phyloP scores from a whole-genome alignment of 2,113 vertebrate species.

The Dryoscopus gambensis region DNA sequence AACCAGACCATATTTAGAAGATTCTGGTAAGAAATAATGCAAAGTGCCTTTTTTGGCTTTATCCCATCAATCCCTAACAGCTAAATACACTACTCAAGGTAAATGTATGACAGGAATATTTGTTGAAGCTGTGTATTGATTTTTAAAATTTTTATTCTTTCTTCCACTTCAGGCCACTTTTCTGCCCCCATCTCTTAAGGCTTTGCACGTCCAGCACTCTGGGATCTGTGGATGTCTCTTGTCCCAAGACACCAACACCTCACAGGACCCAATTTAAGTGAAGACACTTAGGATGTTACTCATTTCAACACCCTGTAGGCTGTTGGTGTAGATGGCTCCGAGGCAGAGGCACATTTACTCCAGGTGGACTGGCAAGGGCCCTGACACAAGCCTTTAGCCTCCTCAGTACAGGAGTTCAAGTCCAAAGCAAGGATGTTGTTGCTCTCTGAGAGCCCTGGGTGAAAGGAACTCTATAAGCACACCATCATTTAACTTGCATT shows the following conservation, averaged over 20 bases:
- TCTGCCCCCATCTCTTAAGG: background rate
- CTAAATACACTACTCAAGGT: background rate
- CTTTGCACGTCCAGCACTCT: rapidly evolving
- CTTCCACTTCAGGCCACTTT: background rate
- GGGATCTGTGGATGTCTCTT: background rate
- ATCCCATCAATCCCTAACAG: background rate
- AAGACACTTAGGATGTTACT: background rate
- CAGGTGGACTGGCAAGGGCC: background rate
- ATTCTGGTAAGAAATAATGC: background rate
- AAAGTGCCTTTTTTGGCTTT: background rate
- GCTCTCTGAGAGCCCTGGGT: background rate
- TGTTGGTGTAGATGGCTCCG: background rate
- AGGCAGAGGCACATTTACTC: background rate
- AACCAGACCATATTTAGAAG: background rate
- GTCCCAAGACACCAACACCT: background rate
- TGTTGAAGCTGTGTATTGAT: background rate
- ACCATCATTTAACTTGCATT: background rate
- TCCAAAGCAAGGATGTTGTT: background rate
- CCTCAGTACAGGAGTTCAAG: background rate
- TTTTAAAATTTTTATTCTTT: background rate
- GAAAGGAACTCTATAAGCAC: background rate
- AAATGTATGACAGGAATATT: background rate
- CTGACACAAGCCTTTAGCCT: background rate
- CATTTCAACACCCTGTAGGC: background rate
- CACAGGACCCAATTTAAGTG: background rate